Base-by-base conservation (phyloP, 2,888 invertebrate species). In the Orchesella flavescens region DNA sequence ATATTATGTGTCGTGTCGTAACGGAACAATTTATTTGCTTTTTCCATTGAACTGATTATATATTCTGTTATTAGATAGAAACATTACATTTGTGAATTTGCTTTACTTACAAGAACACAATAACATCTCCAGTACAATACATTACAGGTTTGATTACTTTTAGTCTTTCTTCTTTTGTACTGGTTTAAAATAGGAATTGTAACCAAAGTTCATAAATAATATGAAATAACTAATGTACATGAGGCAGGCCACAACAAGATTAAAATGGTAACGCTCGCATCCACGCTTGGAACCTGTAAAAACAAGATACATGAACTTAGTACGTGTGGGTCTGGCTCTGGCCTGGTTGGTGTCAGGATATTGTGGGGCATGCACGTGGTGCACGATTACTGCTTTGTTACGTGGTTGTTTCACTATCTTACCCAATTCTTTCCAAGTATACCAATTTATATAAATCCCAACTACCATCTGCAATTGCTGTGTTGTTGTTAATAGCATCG, bases 401-500 rank as follows among this genome's bases (percentile, higher is more conserved):
- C 7, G 34, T 34, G 34, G 7, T 34, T 4, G 34, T 34, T 4
- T 34, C 7, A 34, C 19, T 17, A 53, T 17, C 78, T 79, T 66
- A 80, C 80, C n/a, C 53, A 78, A 72, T 19, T 72, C 66, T 17
- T 73, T 83, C 53, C 72, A 72, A 4, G 83, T 74, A 65, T 74
- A 83, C 55, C 63, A 74, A 46, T 80, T 85, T 7, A 80, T 23
- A 5, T 61, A 72, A 17, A 83, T 68, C 1, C 83, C 83, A n/a
- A 83, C 59, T 49, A 83, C 46, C 85, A 85, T 83, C 24, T 80
- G 85, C 0, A 80, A 2, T 15, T 79, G 80, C 71, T 85, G 82
- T 9, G 83, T 65, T 0, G 83, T 49, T 0, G 83, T 83, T 1
- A 85, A 34, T 49, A 49, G 15, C 13, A 80, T 63, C 1, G 83